These are phyloP conservation scores for Merodon equestris DNA, from an alignment of 2,888 invertebrate species.

Conservation along the genomic window DNA sequence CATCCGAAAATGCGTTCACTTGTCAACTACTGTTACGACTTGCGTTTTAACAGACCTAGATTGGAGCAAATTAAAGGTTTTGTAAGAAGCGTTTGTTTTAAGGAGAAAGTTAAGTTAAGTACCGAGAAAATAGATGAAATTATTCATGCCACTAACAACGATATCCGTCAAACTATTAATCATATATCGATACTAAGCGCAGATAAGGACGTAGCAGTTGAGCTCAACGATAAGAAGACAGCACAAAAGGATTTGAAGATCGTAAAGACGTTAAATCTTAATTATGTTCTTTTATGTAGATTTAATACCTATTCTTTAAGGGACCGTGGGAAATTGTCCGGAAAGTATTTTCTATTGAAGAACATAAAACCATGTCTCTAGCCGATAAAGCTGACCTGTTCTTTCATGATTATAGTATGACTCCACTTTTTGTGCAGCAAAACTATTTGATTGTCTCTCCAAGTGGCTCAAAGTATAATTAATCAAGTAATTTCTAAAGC, in stretches of 20 bases:
- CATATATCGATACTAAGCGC: slow-evolving; percentile 90
- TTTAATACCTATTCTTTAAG: slow-evolving; percentile 77
- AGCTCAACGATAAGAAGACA: slow-evolving; percentile 79
- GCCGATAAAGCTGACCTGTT: slow-evolving; percentile 93
- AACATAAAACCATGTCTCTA: slow-evolving; percentile 88
- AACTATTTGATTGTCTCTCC: slow-evolving; percentile 94
- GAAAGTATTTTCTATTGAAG: slow-evolving; percentile 90
- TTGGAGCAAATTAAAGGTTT: slow-evolving; percentile 94
- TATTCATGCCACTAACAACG: slow-evolving; percentile 92
- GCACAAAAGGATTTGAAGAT: slow-evolving; percentile 91
- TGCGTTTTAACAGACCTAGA: slow-evolving; percentile 91
- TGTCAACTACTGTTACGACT: slow-evolving; percentile 95
- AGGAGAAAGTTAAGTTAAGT: slow-evolving; percentile 90
- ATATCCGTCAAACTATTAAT: slow-evolving; percentile 95
- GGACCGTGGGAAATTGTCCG: slow-evolving; percentile 96
- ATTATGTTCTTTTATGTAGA: neutral
- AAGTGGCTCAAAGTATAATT: slow-evolving; percentile 83
- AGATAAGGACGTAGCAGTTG: slow-evolving; percentile 79
- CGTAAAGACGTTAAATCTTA: slow-evolving; percentile 77
- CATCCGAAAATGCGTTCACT: slow-evolving; percentile 95
- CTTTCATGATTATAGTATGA: slow-evolving; percentile 97
- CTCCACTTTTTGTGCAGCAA: slow-evolving; percentile 98
- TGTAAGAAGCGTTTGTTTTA: slow-evolving; percentile 94
- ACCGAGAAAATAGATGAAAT: slow-evolving; percentile 89
- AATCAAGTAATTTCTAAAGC: neutral